A percentile compares a stretch with the other conserved stretches of the same genome.
phyloP scores from a whole-genome alignment of 2,888 invertebrate genomes.

The Erpobdella octoculata region DNA sequence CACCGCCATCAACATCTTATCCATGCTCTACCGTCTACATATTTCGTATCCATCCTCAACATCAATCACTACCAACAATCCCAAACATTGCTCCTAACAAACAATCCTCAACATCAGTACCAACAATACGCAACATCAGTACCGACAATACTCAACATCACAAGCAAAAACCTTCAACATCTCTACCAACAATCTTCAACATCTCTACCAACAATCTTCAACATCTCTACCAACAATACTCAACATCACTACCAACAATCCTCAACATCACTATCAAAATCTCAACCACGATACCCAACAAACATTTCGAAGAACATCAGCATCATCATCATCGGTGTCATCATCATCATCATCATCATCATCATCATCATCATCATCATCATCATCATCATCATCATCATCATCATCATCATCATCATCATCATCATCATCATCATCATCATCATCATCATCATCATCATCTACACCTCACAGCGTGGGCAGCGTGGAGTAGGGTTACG shows the following conservation, averaged over 20 bases:
- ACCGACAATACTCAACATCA: too few relatives aligned
- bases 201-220: too few relatives aligned
- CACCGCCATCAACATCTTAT: too few relatives aligned
- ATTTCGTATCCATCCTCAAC: too few relatives aligned
- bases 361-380: conserved; percentile 27
- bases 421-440: conserved; percentile 28
- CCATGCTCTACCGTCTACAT: too few relatives aligned
- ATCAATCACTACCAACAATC: too few relatives aligned
- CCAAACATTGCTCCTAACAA: too few relatives aligned
- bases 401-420: conserved; percentile 28
- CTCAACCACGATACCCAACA: background rate
- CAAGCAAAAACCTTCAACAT: too few relatives aligned
- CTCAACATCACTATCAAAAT: background rate
- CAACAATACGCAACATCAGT: too few relatives aligned
- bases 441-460: conserved; percentile 25
- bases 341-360: conserved; percentile 6
- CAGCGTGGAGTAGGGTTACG: background rate
- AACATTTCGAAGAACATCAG: background rate
- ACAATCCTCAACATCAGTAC: too few relatives aligned
- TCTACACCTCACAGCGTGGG: background rate
- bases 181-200: too few relatives aligned
- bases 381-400: conserved; percentile 24
- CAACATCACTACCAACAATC: conserved; percentile 12
- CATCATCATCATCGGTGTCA: background rate
- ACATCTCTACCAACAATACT: too few relatives aligned